Base-by-base conservation (phyloP, 2,113 vertebrate genomes). In the Engraulis encrasicolus region DNA sequence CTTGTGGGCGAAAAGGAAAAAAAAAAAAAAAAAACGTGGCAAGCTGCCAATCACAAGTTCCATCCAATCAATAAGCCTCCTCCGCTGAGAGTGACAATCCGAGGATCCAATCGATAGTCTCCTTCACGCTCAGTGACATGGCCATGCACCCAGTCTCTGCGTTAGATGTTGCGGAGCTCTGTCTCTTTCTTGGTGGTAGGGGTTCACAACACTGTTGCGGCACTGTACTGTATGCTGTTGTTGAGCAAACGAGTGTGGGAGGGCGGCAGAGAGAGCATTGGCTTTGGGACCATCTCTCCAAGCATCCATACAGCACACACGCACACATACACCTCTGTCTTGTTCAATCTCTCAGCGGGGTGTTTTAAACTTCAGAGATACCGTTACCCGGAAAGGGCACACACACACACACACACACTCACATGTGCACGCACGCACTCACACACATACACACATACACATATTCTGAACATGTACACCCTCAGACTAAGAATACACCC, bases 71-170 rank as follows among this genome's bases (percentile, higher is more conserved):
- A 77, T 90, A 93, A n/a, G 89, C 80, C n/a, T 66, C 61, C 40
- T 77, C 23, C 80, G 80, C 40, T 6, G 80, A 82, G 58, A 82
- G 27, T 82, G 79, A 81, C 83, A 83, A 54, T 84, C 58, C 85
- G 89, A 90, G 79, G 80, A 84, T 79, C 81, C 86, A 86, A 89
- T 87, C 79, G 81, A 89, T 90, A 91, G 50, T 83, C 84, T 90
- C 79, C 88, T 90, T 91, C 85, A 83, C 78, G 86, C 23, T 84
- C 88, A 91, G 85, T 89, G 90, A 91, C 88, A 77, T 84, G 81
- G 82, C 50, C 80, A 11, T 80, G 85, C 87, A 85, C 85, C 82
- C 6, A 23, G 58, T 31, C 58, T 66, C 7, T 31, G 58, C n/a
- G 58, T 66, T 31, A 66, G 58, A 66, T 66, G 58, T 66, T 14